phyloP scores from a whole-genome alignment of 2,113 vertebrate species.

The Laterallus jamaicensis region DNA sequence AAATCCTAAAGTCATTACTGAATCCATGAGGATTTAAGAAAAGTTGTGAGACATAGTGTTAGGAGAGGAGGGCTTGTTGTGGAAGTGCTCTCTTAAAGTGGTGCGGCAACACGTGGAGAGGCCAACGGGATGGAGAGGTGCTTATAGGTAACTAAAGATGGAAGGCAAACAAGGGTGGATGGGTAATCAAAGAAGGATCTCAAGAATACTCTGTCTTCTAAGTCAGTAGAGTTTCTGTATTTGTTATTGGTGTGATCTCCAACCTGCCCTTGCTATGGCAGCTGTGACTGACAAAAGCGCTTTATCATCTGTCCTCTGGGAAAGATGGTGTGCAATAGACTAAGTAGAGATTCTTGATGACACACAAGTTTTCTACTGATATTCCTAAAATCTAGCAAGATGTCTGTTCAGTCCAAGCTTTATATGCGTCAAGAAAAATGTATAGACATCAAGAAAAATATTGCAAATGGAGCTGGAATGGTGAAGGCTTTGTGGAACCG shows the following conservation, averaged over 20 bases:
- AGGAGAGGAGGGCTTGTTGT: background rate
- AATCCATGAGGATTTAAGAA: background rate
- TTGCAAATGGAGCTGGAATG: background rate
- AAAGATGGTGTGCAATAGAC: background rate
- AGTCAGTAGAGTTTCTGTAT: background rate
- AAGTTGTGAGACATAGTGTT: background rate
- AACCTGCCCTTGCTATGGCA: background rate
- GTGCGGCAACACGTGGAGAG: background rate
- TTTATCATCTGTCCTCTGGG: background rate
- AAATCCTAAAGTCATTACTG: background rate
- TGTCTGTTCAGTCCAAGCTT: background rate
- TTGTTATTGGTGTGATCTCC: background rate
- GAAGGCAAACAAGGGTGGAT: background rate
- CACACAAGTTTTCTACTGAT: background rate
- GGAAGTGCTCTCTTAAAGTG: accelerated
- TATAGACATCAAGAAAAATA: background rate
- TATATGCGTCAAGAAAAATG: background rate
- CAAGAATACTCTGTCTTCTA: background rate
- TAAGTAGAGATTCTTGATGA: background rate
- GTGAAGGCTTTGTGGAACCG: background rate
- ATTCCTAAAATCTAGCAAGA: background rate
- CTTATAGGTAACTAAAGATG: background rate
- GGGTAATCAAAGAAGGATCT: background rate
- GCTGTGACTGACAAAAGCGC: background rate
- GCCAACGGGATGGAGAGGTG: background rate